Percentiles rank a stretch among this genome's conserved stretches.
These are phyloP conservation scores for Scaptomyza cyrtandrae DNA, from an alignment of 2,888 invertebrate genomes.

Conservation along the genomic window DNA sequence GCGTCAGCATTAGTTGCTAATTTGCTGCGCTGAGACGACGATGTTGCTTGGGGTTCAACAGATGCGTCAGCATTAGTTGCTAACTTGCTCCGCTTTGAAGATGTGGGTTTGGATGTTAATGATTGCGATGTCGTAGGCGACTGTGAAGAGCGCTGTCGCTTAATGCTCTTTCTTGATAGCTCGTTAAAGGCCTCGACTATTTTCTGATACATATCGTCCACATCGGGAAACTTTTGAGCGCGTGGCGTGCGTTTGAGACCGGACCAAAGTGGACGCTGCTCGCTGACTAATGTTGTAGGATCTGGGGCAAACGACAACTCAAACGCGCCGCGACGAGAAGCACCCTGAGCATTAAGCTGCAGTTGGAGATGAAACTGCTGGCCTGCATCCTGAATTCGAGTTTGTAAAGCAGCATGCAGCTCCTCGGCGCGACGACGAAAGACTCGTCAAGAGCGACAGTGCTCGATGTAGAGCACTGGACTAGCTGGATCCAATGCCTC, in stretches of 20 bases:
- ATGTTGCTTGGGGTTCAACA: not conserved
- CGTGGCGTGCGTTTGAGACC: slow-evolving; percentile 82
- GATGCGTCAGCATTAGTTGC: not conserved
- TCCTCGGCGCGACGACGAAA: slow-evolving; percentile 82
- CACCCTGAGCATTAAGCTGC: slow-evolving; percentile 76
- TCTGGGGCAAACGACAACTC: slow-evolving; percentile 72
- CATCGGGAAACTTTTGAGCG: slow-evolving; percentile 80
- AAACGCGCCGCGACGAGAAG: slow-evolving; percentile 81
- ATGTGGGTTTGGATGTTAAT: not conserved
- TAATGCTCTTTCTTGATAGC: not conserved
- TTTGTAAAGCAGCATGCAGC: slow-evolving; percentile 70
- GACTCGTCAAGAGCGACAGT: slow-evolving; percentile 83
- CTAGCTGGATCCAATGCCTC: slow-evolving; percentile 38
- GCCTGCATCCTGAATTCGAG: slow-evolving; percentile 57
- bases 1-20: not conserved
- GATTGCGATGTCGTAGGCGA: slow-evolving; percentile 12
- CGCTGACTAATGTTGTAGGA: slow-evolving; percentile 46
- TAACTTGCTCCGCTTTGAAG: slow-evolving; percentile 26
- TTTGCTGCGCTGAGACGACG: slow-evolving; percentile 37
- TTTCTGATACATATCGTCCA: slow-evolving; percentile 47
- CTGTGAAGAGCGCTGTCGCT: slow-evolving; percentile 26
- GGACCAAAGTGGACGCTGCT: slow-evolving; percentile 76
- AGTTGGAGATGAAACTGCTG: slow-evolving; percentile 69
- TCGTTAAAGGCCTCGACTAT: slow-evolving; percentile 26
- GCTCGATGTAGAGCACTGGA: slow-evolving; percentile 81